Evolutionary conservation across 1,140 invertebrate genomes (phyloP).

Genomic region (Bradysia coprophila): DNA sequence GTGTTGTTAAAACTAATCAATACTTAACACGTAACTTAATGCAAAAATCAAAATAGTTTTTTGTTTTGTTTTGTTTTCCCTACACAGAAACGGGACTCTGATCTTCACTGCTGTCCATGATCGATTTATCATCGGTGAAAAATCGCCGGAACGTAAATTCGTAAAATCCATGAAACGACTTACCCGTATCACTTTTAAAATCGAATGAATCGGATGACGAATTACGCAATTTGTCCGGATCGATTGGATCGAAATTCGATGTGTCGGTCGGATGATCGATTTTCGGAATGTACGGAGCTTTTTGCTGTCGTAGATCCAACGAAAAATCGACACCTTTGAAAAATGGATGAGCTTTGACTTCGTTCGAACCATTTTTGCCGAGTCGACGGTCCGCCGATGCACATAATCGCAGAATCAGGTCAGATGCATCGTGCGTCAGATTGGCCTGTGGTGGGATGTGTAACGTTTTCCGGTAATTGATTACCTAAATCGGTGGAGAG

Average conservation of each 20-base stretch:
- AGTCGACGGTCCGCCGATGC: slow-evolving; percentile 72
- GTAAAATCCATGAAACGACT: slow-evolving; percentile 93
- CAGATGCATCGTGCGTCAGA: slow-evolving; percentile 67
- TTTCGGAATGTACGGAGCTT: slow-evolving; percentile 80
- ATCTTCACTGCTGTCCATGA: slow-evolving; percentile 68
- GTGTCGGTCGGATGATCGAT: slow-evolving; percentile 93
- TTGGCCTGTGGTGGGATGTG: slow-evolving; percentile 77
- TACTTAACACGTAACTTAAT: no score
- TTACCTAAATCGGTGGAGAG: slow-evolving; percentile 67
- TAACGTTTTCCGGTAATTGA: slow-evolving; percentile 87
- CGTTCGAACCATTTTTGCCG: slow-evolving; percentile 78
- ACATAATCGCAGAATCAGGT: slow-evolving; percentile 84
- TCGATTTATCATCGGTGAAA: slow-evolving; percentile 68
- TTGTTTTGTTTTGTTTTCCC: no score
- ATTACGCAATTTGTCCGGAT: slow-evolving; percentile 71
- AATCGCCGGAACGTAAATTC: slow-evolving; percentile 98
- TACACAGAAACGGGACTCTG: slow-evolving; percentile 70
- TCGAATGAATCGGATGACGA: slow-evolving; percentile 53
- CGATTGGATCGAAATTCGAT: slow-evolving; percentile 91
- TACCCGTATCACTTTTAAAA: slow-evolving; percentile 42
- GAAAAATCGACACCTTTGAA: slow-evolving; percentile 81
- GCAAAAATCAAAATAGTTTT: no score
- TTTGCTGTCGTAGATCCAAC: slow-evolving; percentile 67
- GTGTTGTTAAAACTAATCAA: no score
- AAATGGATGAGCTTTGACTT: slow-evolving; percentile 90